A percentile compares a stretch with the other conserved stretches of the same genome.
These are phyloP conservation scores for Steinernema carpocapsae DNA, from an alignment of 2,888 invertebrate genomes.

Conservation along the genomic window DNA sequence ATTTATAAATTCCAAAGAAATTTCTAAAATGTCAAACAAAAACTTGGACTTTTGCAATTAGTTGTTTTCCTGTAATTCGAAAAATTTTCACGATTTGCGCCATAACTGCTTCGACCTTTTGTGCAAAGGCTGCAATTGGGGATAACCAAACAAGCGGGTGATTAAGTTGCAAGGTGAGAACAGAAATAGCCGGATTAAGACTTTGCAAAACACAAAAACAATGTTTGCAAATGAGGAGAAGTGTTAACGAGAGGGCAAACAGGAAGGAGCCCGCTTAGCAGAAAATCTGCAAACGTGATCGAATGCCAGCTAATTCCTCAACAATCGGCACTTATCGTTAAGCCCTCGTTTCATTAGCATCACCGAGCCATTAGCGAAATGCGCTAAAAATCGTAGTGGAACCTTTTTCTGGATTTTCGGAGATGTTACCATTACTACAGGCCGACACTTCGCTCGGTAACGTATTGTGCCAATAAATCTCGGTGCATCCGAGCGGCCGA, in stretches of 20 bases:
- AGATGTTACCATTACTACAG: slow-evolving; percentile 34
- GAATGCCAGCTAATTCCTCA: slow-evolving; percentile 21
- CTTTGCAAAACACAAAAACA: no score
- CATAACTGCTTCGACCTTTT: no score
- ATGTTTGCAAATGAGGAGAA: background rate
- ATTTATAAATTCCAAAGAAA: background rate
- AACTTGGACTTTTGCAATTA: no score
- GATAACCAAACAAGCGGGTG: no score
- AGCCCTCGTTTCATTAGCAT: slow-evolving; percentile 7
- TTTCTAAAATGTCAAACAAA: background rate
- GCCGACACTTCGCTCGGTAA: slow-evolving; percentile 27
- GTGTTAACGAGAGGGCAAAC: slow-evolving; percentile 20
- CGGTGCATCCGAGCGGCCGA: background rate
- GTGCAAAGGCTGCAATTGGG: no score
- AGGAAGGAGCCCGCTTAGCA: background rate
- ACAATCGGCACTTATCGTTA: slow-evolving; percentile 21
- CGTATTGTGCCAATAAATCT: slow-evolving; percentile 32
- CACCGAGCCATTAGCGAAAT: slow-evolving; percentile 28
- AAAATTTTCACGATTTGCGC: no score
- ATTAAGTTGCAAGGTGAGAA: no score
- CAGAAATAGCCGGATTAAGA: no score
- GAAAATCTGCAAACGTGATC: slow-evolving; percentile 17
- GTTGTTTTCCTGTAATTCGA: no score
- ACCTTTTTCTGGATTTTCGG: slow-evolving; percentile 5
- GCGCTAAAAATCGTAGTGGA: slow-evolving; percentile 28